phyloP scores from a whole-genome alignment of 2,888 invertebrate species.

The Slavum lentiscoides region DNA sequence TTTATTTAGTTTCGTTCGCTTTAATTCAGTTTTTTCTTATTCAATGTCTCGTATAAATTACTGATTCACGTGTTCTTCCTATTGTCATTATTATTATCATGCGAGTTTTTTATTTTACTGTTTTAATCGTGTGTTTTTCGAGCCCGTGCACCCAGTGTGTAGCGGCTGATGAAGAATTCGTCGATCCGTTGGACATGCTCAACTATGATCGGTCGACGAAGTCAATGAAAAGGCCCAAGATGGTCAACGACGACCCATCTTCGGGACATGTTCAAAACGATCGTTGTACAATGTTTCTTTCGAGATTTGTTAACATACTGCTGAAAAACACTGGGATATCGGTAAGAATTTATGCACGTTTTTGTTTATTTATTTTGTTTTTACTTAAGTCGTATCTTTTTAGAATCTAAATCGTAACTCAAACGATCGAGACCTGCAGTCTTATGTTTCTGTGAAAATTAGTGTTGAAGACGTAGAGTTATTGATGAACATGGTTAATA shows the following conservation, averaged over 20 bases:
- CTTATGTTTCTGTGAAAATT: neutral
- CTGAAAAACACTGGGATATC: slow-evolving; percentile 20
- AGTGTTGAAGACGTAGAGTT: slow-evolving; percentile 5
- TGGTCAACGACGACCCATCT: neutral
- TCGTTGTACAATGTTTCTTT: slow-evolving; percentile 24
- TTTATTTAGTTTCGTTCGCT: neutral
- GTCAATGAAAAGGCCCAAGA: slow-evolving; percentile 38
- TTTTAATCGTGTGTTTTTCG: slow-evolving; percentile 1
- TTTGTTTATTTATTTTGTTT: neutral
- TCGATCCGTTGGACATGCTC: slow-evolving; percentile 52
- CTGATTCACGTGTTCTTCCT: neutral
- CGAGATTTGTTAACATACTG: slow-evolving; percentile 28
- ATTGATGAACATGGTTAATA: slow-evolving; percentile 6
- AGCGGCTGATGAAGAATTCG: slow-evolving; percentile 11
- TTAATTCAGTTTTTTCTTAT: neutral
- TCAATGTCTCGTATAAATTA: neutral
- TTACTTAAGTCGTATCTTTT: neutral
- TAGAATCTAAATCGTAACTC: neutral
- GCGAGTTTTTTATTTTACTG: neutral
- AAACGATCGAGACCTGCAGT: neutral
- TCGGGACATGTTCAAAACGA: neutral
- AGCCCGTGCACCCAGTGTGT: neutral
- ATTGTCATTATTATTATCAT: neutral
- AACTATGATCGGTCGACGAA: slow-evolving; percentile 48
- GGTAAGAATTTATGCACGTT: neutral